Evolutionary conservation across 2,888 invertebrate species (phyloP).

Genomic region (Cosmia pyralina): DNA sequence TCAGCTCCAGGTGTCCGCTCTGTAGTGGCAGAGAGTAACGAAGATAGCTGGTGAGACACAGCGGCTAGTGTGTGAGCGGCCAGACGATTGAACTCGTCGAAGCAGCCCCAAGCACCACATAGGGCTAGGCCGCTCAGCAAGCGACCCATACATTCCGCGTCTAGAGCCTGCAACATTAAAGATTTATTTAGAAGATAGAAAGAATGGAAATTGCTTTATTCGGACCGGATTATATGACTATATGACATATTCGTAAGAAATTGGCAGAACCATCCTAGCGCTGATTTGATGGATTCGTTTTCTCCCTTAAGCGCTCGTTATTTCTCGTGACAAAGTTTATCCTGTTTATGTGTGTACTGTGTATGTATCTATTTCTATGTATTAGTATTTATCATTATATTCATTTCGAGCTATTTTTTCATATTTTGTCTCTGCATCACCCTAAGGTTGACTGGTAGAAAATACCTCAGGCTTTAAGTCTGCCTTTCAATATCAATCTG

Average conservation of each 20-base stretch:
- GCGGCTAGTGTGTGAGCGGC: slow-evolving; percentile 98
- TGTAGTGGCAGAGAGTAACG: slow-evolving; percentile 94
- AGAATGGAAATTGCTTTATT: neutral
- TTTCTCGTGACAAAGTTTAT: neutral
- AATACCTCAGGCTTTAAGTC: too few relatives aligned
- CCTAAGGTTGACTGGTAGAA: too few relatives aligned
- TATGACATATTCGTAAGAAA: neutral
- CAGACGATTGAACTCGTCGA: slow-evolving; percentile 99
- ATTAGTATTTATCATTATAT: neutral
- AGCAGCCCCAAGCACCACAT: slow-evolving; percentile 99
- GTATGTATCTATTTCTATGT: neutral
- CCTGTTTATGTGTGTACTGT: neutral
- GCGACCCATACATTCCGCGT: slow-evolving; percentile 97
- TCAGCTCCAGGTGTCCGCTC: slow-evolving; percentile 60
- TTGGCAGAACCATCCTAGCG: neutral
- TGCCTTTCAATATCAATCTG: too few relatives aligned
- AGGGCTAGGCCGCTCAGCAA: slow-evolving; percentile 98
- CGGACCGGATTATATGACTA: neutral
- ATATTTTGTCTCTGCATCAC: too few relatives aligned
- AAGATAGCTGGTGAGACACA: slow-evolving; percentile 98
- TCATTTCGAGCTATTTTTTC: neutral
- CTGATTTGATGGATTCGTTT: neutral
- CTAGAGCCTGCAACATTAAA: slow-evolving; percentile 93
- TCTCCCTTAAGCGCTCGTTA: neutral
- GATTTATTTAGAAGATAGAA: neutral